Evolutionary conservation across 2,113 vertebrate species (phyloP), one percentile per base, ranked within the genome.

Genomic region (Reinhardtius hippoglossoides): DNA sequence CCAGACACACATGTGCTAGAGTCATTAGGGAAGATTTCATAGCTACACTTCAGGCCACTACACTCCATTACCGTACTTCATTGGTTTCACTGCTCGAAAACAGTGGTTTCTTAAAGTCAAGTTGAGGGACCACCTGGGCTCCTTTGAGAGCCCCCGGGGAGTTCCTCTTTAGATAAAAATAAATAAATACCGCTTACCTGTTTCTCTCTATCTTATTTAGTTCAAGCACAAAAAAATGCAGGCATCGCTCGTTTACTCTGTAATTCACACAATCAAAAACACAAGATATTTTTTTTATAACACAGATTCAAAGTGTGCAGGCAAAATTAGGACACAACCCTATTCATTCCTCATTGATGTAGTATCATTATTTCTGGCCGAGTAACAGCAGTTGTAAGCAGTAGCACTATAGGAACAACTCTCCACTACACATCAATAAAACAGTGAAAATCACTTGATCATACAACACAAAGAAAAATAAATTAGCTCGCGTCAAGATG

Each of bases 1-100:
- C 87, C 92, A 92, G 87, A 92, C 83, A 76, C 89, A 91, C 91
- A 93, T 92, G 89, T 93, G 92, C 79, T 89, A 71, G 80, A 92
- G 90, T 90, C 92, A 90, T 93, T 92, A 92, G 82, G 82, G 84
- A 82, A 71, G 88, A 88, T 81, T 88, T 91, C 87, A 86, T 83
- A 87, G 89, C 85, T 83, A 59, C 83, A 87, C 86, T 85, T 86
- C 79, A 90, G 84, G 87, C 86, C 87, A 81, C 88, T 78, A 69
- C 71, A 74, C 86, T 87, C 81, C 86, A 88, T 91, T 89, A 90
- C 85, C 83, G 88, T 82, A 82, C 79, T 81, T 85, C 84, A 88
- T 78, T 85, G 82, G 78, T 76, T 85, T 74, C 78, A 80, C 71
- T 31, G 42, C 63, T 82, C 35, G 24, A 80, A 80, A 82, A 85